These are phyloP conservation scores for Cuniculus paca DNA, from an alignment of 2,797 vertebrate genomes.

Conservation along the genomic window DNA sequence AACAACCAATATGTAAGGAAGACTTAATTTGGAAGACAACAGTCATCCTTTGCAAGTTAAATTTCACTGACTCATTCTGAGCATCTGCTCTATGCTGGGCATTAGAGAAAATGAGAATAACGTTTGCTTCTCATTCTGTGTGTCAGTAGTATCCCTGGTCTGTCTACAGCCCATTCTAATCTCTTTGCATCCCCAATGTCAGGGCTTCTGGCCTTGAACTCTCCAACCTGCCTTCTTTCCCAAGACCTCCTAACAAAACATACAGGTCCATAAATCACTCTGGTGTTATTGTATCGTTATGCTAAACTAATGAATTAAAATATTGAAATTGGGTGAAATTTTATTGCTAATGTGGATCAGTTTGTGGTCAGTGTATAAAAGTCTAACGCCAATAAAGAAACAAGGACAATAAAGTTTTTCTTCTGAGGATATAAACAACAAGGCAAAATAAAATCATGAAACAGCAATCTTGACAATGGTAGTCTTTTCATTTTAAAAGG, in stretches of 20 bases:
- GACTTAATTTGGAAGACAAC: not conserved
- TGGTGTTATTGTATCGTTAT: not conserved
- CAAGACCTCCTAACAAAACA: not conserved
- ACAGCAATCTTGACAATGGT: not conserved
- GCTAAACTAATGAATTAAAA: not conserved
- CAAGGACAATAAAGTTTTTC: not conserved
- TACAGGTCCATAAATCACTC: not conserved
- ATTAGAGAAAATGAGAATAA: not conserved
- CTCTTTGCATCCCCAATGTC: no score
- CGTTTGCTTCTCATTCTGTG: not conserved
- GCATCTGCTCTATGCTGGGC: not conserved
- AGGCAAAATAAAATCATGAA: not conserved
- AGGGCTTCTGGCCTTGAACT: not conserved
- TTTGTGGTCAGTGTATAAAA: not conserved
- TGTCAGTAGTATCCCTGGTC: not conserved
- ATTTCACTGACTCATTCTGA: conserved; percentile 11
- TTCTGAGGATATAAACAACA: not conserved
- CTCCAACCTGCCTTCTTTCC: not conserved
- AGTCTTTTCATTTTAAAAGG: conserved; percentile 44
- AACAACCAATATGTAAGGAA: not conserved
- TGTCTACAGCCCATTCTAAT: not conserved
- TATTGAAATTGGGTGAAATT: not conserved
- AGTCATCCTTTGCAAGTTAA: conserved; percentile 1
- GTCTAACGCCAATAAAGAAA: not conserved
- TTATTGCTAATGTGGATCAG: not conserved